Conservation (phyloP, 2,113 vertebrate species). For the Mola mola region DNA sequence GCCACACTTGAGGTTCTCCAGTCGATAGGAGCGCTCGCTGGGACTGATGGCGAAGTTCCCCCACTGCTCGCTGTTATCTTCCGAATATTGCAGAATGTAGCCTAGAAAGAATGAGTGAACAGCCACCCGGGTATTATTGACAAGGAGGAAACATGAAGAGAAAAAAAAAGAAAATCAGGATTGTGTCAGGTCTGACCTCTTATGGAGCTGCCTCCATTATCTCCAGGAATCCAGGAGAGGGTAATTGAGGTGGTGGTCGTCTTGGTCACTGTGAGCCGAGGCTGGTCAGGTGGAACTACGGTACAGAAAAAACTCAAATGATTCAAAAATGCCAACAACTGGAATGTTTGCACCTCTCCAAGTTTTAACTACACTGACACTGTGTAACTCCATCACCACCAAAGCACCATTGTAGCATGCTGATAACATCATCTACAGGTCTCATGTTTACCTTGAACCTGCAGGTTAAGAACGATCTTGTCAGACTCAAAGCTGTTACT, state of each 20-base stretch:
- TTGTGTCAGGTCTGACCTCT: conserved; percentile 84
- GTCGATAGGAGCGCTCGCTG: conserved; percentile 92
- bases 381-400: too few relatives aligned
- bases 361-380: too few relatives aligned
- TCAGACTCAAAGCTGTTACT: conserved; percentile 97
- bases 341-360: too few relatives aligned
- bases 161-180: not conserved
- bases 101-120: conserved; percentile 77
- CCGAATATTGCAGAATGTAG: conserved; percentile 97
- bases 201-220: conserved; percentile 98
- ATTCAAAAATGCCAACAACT: not conserved
- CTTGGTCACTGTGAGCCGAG: conserved; percentile 97
- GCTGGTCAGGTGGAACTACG: conserved; percentile 96
- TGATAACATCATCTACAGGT: too few relatives aligned
- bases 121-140: too few relatives aligned
- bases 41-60: conserved; percentile 96
- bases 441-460: conserved; percentile 96
- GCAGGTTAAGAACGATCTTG: conserved; percentile 94
- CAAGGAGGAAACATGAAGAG: not conserved
- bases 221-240: conserved; percentile 97
- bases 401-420: too few relatives aligned
- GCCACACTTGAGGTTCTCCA: conserved; percentile 95
- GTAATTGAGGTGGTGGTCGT: conserved; percentile 98
- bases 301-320: conserved; percentile 7
- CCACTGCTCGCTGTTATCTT: conserved; percentile 99